Percentiles rank a stretch among this genome's conserved stretches.
These are phyloP conservation scores for Thymallus thymallus DNA, from an alignment of 2,113 vertebrate genomes.

Conservation along the genomic window DNA sequence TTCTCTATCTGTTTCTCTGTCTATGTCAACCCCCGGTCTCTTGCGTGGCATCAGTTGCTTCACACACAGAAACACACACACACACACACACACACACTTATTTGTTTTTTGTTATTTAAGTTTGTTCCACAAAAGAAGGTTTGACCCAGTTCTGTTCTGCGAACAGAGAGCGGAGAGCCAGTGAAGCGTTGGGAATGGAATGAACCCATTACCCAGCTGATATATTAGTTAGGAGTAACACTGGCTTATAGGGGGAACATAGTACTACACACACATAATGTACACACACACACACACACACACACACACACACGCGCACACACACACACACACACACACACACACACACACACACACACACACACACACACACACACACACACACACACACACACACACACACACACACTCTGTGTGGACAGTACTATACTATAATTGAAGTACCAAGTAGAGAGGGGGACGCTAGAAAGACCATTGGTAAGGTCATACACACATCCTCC, in stretches of 20 bases:
- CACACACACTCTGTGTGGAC: neutral
- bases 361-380: neutral
- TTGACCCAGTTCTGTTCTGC: neutral
- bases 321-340: constrained; percentile 5
- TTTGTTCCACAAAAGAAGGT: neutral
- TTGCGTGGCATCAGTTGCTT: no score
- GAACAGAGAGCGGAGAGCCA: neutral
- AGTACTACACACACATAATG: neutral
- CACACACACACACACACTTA: no score
- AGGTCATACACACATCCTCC: neutral
- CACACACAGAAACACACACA: no score
- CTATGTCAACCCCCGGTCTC: no score
- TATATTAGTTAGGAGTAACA: no score
- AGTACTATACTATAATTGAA: neutral
- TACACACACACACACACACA: constrained; percentile 14
- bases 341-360: constrained; percentile 1
- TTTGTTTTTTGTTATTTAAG: no score
- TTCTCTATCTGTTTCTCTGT: no score
- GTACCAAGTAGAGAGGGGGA: no score
- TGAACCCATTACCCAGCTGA: neutral
- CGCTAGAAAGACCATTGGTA: neutral
- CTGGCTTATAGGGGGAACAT: neutral
- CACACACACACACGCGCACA: constrained; percentile 25
- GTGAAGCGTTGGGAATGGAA: neutral
- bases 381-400: neutral